Percentiles rank a stretch among this genome's conserved stretches.
Evolutionary conservation across 2,113 vertebrate genomes (phyloP).

Genomic region (Picathartes gymnocephalus): DNA sequence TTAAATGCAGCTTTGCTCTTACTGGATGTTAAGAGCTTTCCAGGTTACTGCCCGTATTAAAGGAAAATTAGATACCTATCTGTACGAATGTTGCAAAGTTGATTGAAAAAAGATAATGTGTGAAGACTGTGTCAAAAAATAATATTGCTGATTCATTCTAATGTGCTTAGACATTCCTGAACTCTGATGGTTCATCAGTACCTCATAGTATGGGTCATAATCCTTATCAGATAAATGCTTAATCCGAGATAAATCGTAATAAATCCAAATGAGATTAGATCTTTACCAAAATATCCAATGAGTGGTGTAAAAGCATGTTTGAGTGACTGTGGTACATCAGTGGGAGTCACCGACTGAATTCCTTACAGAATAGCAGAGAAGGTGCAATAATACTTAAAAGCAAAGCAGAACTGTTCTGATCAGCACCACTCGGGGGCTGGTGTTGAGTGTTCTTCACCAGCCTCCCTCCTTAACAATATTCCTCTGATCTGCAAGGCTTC

Average conservation of each 20-base stretch:
- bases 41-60: constrained; percentile 21
- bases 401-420: constrained; percentile 4
- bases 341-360: background rate
- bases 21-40: constrained; percentile 34
- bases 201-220: constrained; percentile 24
- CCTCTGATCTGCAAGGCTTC: background rate
- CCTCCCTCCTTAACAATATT: background rate
- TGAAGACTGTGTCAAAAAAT: constrained; percentile 34
- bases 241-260: constrained; percentile 59
- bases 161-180: constrained; percentile 28
- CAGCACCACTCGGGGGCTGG: background rate
- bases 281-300: constrained; percentile 6
- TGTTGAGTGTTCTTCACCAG: background rate
- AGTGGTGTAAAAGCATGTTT: background rate
- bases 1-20: constrained; percentile 57
- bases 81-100: background rate
- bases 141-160: constrained; percentile 37
- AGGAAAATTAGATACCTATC: constrained; percentile 44
- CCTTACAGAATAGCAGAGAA: background rate
- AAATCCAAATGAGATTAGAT: constrained; percentile 66
- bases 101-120: constrained; percentile 38
- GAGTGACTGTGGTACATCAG: constrained; percentile 13
- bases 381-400: constrained; percentile 7
- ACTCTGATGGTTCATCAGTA: background rate
- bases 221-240: constrained; percentile 58